Evolutionary conservation across 2,888 invertebrate species (phyloP).

Genomic region (Boloria selene): DNA sequence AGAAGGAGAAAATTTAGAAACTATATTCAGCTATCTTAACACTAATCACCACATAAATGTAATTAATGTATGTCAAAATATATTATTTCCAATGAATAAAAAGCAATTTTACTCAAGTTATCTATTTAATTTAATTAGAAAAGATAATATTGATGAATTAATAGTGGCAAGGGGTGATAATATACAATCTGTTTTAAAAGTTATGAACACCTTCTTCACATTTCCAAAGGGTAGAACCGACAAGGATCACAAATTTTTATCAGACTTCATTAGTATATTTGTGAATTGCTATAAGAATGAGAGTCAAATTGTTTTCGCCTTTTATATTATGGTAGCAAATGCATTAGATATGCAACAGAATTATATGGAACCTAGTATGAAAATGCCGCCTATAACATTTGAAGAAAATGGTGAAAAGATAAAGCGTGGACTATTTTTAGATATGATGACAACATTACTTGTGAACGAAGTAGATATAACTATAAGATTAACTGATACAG

Average conservation of each 20-base stretch:
- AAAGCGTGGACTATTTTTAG: conserved; percentile 63
- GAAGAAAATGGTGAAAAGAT: conserved; percentile 57
- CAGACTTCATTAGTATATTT: conserved; percentile 67
- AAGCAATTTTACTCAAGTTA: conserved; percentile 64
- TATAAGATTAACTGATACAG: conserved; percentile 64
- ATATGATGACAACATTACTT: conserved; percentile 62
- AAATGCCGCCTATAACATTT: conserved; percentile 56
- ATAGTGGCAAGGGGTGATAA: conserved; percentile 72
- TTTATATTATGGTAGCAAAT: conserved; percentile 65
- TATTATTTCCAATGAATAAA: conserved; percentile 66
- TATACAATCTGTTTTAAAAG: conserved; percentile 71
- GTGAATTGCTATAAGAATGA: conserved; percentile 64
- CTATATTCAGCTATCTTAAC: conserved; percentile 62
- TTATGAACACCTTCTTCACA: conserved; percentile 67
- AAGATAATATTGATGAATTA: conserved; percentile 65
- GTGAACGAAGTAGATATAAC: conserved; percentile 70
- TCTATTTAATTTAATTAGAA: conserved; percentile 65
- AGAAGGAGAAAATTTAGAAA: conserved; percentile 63
- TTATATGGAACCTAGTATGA: conserved; percentile 63
- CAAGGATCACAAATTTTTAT: conserved; percentile 56
- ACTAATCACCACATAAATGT: conserved; percentile 54
- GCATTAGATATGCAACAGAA: conserved; percentile 64
- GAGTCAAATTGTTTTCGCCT: conserved; percentile 68
- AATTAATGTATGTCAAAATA: conserved; percentile 57
- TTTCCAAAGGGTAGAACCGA: conserved; percentile 59